Conservation (phyloP, 2,113 vertebrate species). For the Galbula dea region DNA sequence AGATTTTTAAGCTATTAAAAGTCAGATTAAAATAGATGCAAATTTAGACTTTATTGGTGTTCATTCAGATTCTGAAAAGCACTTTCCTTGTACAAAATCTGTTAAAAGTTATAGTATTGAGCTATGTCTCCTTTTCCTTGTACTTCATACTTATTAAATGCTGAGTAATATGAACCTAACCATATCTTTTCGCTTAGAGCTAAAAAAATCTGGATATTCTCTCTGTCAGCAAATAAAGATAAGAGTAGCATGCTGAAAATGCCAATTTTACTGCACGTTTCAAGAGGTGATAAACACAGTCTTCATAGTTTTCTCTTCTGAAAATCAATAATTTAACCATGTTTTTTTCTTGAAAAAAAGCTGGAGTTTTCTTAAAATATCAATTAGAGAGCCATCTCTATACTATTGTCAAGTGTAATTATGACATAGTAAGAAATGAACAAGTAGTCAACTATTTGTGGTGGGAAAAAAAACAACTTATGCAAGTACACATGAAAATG, state of each 20-base stretch:
- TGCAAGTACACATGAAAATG: conserved; percentile 4
- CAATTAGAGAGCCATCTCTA: conserved; percentile 30
- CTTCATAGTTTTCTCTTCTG: conserved; percentile 51
- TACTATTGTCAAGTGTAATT: conserved; percentile 35
- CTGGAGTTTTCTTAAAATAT: conserved; percentile 57
- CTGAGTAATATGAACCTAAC: conserved; percentile 59
- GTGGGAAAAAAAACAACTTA: conserved; percentile 9
- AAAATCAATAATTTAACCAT: conserved; percentile 36
- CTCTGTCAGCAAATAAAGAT: conserved; percentile 83
- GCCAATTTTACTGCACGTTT: conserved; percentile 71
- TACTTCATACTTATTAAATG: conserved; percentile 13
- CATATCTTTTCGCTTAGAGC: conserved; percentile 60
- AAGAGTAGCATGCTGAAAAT: conserved; percentile 77
- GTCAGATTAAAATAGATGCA: neutral
- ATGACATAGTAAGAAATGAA: conserved; percentile 24
- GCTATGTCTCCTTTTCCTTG: neutral
- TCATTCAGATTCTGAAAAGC: neutral
- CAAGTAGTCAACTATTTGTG: conserved; percentile 27
- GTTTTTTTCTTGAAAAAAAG: conserved; percentile 28
- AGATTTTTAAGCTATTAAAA: neutral
- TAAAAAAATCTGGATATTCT: conserved; percentile 74
- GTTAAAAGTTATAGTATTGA: neutral
- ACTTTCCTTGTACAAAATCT: conserved; percentile 14
- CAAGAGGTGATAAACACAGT: conserved; percentile 66
- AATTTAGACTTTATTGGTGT: neutral